Base-by-base conservation (phyloP, 2,888 invertebrate genomes). In the Conops quadrifasciatus region DNA sequence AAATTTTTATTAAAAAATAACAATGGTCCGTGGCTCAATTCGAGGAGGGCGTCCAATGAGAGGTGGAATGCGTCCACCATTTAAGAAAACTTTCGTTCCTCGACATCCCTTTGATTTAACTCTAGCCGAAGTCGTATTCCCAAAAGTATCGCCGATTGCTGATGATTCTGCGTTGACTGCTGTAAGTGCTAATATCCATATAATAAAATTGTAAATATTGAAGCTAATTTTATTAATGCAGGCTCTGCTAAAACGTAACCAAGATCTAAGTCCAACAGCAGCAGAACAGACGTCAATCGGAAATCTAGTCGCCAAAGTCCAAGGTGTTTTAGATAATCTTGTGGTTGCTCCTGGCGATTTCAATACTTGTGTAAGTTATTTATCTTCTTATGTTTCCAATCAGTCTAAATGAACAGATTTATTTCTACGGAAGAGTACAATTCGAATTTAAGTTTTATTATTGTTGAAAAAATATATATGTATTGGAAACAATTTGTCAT, bases 281-380 rank as follows among this genome's bases (percentile, higher is more conserved):
- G 90, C 92, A 1, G 98, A 98, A 80, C 96, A 97, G 86, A 93
- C 96, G 0, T 93, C 96, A 0, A 94, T 98, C 67, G 90, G 95
- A 43, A 96, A 95, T 86, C 89, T 99, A 21, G 95, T 98, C 45
- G 96, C 96, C 0, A 97, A 97, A 86, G 91, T 98, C n/a, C 96
- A 97, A 84, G 92, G 93, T 0, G 96, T 97, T 30, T 87, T 98
- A 69, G 98, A 98, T 83, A 97, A 95, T 84, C 87, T 98, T 24
- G 95, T 98, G 15, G 94, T 98, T 0, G 94, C 96, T 0, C 97
- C 98, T 0, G 96, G 95, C 36, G 92, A 92, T 74, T 97, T 98
- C 82, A 96, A 95, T 83, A 96, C 97, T 75, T 98, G 97, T 85
- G 97, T 97, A 88, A 91, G 94, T 92, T 21, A 19, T 28, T 43